A percentile compares a stretch with the other conserved stretches of the same genome.
These are phyloP conservation scores for Coregonus clupeaformis DNA, from an alignment of 2,113 vertebrate genomes.

Conservation along the genomic window DNA sequence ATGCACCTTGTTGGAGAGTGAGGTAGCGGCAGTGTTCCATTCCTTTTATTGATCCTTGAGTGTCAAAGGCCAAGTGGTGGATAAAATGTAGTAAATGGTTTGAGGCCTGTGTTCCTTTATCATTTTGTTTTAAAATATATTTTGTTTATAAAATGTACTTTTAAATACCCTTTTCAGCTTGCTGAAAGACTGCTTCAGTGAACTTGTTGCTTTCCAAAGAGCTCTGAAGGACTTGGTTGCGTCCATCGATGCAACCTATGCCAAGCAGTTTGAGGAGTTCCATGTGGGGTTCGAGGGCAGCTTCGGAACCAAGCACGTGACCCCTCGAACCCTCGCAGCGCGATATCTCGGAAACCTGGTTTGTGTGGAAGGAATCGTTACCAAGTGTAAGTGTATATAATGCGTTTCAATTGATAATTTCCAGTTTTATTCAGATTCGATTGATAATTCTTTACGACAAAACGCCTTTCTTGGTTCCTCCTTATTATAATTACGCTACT, in stretches of 20 bases:
- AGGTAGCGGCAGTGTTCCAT: too few relatives aligned
- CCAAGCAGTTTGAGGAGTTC: slow-evolving; percentile 72
- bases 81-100: background rate
- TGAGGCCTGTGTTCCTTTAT: background rate
- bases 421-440: too few relatives aligned
- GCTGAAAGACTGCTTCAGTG: slow-evolving; percentile 69
- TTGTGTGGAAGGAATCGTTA: slow-evolving; percentile 76
- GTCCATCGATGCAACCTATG: slow-evolving; percentile 63
- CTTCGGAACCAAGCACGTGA: slow-evolving; percentile 67
- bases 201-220: slow-evolving; percentile 75
- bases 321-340: slow-evolving; percentile 56
- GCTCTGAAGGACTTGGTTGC: slow-evolving; percentile 77
- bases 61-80: too few relatives aligned
- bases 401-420: slow-evolving; percentile 19
- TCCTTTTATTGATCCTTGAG: too few relatives aligned
- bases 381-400: slow-evolving; percentile 67
- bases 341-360: slow-evolving; percentile 69
- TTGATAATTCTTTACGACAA: too few relatives aligned
- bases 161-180: slow-evolving; percentile 44
- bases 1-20: too few relatives aligned
- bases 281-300: slow-evolving; percentile 68
- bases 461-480: too few relatives aligned
- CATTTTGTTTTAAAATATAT: background rate
- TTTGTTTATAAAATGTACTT: background rate
- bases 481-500: too few relatives aligned